A percentile compares a stretch with the other conserved stretches of the same genome.
phyloP scores from a whole-genome alignment of 2,113 vertebrate genomes.

The Regulus satrapa region DNA sequence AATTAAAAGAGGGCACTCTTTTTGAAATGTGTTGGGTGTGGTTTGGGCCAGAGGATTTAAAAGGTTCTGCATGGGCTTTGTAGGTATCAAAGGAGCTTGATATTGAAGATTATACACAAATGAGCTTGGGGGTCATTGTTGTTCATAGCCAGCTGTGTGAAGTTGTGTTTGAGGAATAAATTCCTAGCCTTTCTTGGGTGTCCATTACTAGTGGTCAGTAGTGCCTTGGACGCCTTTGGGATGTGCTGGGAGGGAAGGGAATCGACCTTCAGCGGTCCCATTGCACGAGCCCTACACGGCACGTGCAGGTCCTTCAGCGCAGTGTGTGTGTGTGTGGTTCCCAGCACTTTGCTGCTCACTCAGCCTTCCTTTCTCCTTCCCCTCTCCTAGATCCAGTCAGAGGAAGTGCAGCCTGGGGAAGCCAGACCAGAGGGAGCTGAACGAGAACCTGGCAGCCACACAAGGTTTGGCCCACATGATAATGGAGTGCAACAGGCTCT shows the following conservation, averaged over 20 bases:
- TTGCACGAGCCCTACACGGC: accelerated
- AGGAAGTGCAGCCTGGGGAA: slow-evolving; percentile 84
- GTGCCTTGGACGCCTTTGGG: accelerated
- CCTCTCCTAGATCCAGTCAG: slow-evolving; percentile 68
- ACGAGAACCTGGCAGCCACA: slow-evolving; percentile 84
- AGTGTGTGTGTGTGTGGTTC: neutral
- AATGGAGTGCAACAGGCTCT: slow-evolving; percentile 77
- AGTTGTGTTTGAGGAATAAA: neutral
- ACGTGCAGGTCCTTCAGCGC: accelerated
- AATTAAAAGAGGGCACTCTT: neutral
- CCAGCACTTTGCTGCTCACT: neutral
- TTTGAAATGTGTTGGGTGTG: neutral
- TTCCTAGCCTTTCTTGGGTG: neutral
- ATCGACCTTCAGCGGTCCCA: accelerated
- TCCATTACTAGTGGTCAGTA: neutral
- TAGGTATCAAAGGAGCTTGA: neutral
- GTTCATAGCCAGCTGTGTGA: neutral
- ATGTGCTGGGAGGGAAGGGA: neutral
- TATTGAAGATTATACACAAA: neutral
- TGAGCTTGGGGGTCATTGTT: neutral
- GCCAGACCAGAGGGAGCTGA: slow-evolving; percentile 85
- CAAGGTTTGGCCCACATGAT: slow-evolving; percentile 86
- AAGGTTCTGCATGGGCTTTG: neutral
- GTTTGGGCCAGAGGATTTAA: neutral
- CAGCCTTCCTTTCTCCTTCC: neutral